Conservation (phyloP, 2,113 vertebrate species). For the Notarius quadriscutis region DNA sequence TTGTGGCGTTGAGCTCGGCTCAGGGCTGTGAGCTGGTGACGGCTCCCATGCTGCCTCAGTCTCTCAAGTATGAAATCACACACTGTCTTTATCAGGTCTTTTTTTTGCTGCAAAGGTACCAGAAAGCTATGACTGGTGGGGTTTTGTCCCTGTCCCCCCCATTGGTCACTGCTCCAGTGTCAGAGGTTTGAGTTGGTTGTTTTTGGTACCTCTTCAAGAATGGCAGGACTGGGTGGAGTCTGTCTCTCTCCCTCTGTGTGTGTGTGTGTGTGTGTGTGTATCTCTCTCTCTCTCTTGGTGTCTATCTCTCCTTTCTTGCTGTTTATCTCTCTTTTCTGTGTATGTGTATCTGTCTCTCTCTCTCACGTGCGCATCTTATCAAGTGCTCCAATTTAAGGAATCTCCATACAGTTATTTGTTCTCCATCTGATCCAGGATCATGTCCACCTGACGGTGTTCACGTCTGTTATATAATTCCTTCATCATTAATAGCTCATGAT, state of each 20-base stretch:
- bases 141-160: background rate
- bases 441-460: background rate
- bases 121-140: background rate
- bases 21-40: background rate
- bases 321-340: too few species aligned
- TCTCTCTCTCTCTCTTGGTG: too few species aligned
- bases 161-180: background rate
- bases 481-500: background rate
- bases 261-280: too few species aligned
- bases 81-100: background rate
- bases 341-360: too few species aligned
- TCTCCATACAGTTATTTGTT: background rate
- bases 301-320: too few species aligned
- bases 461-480: background rate
- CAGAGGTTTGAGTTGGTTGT: background rate
- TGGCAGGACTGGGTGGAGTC: background rate
- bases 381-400: background rate
- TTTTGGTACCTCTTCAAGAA: background rate
- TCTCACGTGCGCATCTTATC: background rate
- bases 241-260: background rate
- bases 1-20: conserved; percentile 3
- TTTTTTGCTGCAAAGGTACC: background rate
- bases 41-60: background rate
- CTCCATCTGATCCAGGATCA: background rate
- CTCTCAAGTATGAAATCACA: background rate